phyloP scores from a whole-genome alignment of 2,113 vertebrate species.

The Vulpes vulpes region DNA sequence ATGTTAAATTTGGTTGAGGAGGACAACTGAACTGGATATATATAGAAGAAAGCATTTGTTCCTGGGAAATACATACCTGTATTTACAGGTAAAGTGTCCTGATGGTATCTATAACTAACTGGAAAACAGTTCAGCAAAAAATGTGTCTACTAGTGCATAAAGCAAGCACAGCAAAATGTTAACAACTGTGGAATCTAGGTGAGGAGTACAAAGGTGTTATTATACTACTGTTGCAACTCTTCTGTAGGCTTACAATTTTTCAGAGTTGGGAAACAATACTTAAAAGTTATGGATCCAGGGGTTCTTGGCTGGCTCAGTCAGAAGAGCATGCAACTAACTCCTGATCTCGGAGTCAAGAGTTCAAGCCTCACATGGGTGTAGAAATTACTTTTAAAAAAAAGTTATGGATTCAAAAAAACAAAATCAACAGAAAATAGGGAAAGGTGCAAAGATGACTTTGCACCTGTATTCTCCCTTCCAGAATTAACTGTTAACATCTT shows the following conservation, averaged over 20 bases:
- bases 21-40: not conserved
- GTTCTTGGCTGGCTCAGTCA: not conserved
- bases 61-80: not conserved
- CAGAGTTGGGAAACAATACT: not conserved
- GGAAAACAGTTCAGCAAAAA: not conserved
- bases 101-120: not conserved
- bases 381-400: not conserved
- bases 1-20: not conserved
- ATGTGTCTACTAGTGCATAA: not conserved
- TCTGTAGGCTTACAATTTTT: conserved; percentile 15
- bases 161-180: conserved; percentile 6
- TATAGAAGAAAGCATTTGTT: not conserved
- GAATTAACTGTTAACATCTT: not conserved
- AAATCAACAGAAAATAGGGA: conserved; percentile 24
- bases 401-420: not conserved
- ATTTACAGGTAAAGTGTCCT: not conserved
- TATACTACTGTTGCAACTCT: not conserved
- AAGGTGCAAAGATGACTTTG: not conserved
- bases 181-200: not conserved
- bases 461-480: not conserved
- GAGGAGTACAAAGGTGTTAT: not conserved
- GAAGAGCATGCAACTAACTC: not conserved
- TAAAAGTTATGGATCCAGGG: not conserved
- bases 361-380: not conserved
- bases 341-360: not conserved